Conservation (phyloP, 2,797 vertebrate genomes). For the Morus bassanus region DNA sequence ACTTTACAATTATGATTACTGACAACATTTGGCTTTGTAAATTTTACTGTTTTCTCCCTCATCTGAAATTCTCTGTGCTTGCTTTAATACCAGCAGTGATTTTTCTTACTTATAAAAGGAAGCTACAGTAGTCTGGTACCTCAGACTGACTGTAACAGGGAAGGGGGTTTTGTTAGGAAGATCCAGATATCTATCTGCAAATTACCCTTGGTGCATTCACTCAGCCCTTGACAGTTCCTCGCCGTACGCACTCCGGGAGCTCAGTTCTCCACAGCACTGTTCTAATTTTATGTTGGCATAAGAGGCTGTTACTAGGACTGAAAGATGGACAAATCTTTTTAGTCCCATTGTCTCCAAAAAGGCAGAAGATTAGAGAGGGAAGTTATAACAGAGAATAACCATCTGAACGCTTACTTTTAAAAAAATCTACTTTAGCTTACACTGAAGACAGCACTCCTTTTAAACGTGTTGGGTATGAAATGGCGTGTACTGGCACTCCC, state of each 20-base stretch:
- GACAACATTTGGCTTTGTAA: not conserved
- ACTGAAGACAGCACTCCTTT: not conserved
- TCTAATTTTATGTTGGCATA: not conserved
- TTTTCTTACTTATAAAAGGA: not conserved
- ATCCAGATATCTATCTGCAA: not conserved
- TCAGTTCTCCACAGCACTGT: not conserved
- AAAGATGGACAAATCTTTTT: not conserved
- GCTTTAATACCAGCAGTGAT: not conserved
- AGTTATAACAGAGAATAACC: not conserved
- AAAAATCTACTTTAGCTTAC: not conserved
- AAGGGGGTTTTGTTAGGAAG: not conserved
- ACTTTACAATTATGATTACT: not conserved
- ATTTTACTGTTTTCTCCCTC: not conserved
- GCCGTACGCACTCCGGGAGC: not conserved
- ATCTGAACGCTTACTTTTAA: not conserved
- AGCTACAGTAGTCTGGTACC: not conserved
- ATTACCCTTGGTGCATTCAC: not conserved
- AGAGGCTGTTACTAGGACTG: not conserved
- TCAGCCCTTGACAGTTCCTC: not conserved
- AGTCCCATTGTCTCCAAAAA: not conserved
- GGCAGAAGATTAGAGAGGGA: not conserved
- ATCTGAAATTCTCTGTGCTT: not conserved
- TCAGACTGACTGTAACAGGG: not conserved
- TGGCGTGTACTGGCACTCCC: not conserved
- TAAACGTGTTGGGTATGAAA: not conserved